Percentiles rank a stretch among this genome's conserved stretches.
Conservation (phyloP, 2,888 invertebrate genomes). For the Phymatocera aterrima region DNA sequence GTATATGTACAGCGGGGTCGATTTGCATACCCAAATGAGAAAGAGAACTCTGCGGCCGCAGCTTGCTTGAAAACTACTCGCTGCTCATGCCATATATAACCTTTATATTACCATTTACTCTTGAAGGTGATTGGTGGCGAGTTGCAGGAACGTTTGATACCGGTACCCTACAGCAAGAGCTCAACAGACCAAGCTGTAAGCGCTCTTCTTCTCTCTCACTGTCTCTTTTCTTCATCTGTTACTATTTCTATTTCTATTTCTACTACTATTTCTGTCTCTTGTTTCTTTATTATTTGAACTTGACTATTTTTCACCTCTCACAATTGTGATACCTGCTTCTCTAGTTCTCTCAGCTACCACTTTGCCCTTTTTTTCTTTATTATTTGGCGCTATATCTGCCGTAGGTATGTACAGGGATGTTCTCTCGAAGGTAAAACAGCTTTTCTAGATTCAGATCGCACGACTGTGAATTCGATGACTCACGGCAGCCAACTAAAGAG, state of each 20-base stretch:
- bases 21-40: no score
- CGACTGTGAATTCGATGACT: no score
- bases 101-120: constrained; percentile 92
- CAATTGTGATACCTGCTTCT: no score
- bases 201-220: constrained; percentile 74
- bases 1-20: no score
- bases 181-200: constrained; percentile 99
- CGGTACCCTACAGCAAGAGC: constrained; percentile 99
- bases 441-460: no score
- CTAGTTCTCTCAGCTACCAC: no score
- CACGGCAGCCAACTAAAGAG: no score
- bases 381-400: no score
- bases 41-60: no score
- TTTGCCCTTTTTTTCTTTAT: no score
- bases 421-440: no score
- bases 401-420: no score
- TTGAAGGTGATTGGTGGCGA: constrained; percentile 99
- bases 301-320: background rate
- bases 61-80: constrained; percentile 28
- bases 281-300: constrained; percentile 42
- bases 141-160: constrained; percentile 99
- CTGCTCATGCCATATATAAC: constrained; percentile 74
- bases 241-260: constrained; percentile 57
- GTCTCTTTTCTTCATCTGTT: constrained; percentile 52
- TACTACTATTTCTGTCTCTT: constrained; percentile 52